Evolutionary conservation across 2,797 vertebrate genomes (phyloP), one percentile per base, ranked within the genome.

Genomic region (Distichodus sexfasciatus): DNA sequence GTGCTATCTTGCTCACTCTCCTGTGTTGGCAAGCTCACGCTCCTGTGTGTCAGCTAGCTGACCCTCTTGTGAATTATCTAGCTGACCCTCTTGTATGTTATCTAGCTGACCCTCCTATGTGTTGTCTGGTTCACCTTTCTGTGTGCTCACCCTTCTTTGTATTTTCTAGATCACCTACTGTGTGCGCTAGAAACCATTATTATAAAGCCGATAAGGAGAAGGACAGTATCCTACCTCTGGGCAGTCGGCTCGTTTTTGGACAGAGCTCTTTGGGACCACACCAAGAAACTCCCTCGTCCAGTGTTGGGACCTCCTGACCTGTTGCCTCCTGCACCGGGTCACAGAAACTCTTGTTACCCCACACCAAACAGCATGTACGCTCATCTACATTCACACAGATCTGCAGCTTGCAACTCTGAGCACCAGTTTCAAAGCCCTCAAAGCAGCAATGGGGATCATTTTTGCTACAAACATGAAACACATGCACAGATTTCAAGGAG

Each of bases 151-250:
- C n/a, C n/a, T n/a, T n/a, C n/a, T n/a, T n/a, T n/a, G n/a, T n/a
- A n/a, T n/a, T n/a, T n/a, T n/a, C n/a, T n/a, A n/a, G n/a, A n/a
- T n/a, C n/a, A n/a, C n/a, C n/a, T n/a, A n/a, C n/a, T n/a, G n/a
- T n/a, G n/a, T n/a, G n/a, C n/a, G n/a, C n/a, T n/a, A n/a, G n/a
- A n/a, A n/a, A n/a, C n/a, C n/a, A n/a, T n/a, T n/a, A n/a, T n/a
- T n/a, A n/a, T n/a, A n/a, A n/a, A n/a, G n/a, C n/a, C n/a, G n/a
- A n/a, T 0, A 15, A 24, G 0, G n/a, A 53, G 10, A 46, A 15
- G 19, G 36, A 35, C 21, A 41, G 35, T 4, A 11, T 70, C 84
- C 83, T 68, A 93, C 91, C 91, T 90, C 84, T 88, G 11, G 59
- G 63, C 17, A 69, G 81, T 79, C 77, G 55, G 1, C 35, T 41